phyloP scores from a whole-genome alignment of 1,140 invertebrate genomes.

The Protaetia brevitarsis region DNA sequence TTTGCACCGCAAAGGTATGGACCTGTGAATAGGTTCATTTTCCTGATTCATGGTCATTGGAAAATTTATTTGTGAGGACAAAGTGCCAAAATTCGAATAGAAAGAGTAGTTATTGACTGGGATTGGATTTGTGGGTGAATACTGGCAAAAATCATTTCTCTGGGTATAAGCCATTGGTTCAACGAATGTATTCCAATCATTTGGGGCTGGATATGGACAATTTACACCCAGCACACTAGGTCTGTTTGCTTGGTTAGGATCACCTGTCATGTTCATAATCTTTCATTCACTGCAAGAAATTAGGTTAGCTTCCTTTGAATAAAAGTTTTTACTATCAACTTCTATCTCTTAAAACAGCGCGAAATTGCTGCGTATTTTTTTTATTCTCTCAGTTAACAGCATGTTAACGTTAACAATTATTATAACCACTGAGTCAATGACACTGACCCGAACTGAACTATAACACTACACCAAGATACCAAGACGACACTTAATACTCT shows the following conservation, averaged over 20 bases:
- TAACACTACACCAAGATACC: no score
- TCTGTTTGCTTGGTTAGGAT: slow-evolving; percentile 41
- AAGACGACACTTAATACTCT: no score
- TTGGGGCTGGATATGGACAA: slow-evolving; percentile 30
- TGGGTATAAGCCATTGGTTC: neutral
- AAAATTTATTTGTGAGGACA: slow-evolving; percentile 28
- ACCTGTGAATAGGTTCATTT: slow-evolving; percentile 17
- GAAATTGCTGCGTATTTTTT: no score
- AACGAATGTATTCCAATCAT: slow-evolving; percentile 1
- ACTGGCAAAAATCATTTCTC: slow-evolving; percentile 25
- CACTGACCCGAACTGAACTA: no score
- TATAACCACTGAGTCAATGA: no score
- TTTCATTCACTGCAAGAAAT: slow-evolving; percentile 5
- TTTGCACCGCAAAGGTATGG: slow-evolving; percentile 31
- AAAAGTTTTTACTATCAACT: no score
- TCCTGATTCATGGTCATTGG: slow-evolving; percentile 24
- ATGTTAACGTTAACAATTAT: no score
- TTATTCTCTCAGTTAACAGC: no score
- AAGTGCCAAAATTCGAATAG: slow-evolving; percentile 26
- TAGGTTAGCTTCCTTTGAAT: no score
- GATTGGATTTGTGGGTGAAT: slow-evolving; percentile 18
- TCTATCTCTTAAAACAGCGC: no score
- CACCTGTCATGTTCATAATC: slow-evolving; percentile 38
- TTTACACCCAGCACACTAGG: slow-evolving; percentile 36
- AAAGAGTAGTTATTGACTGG: slow-evolving; percentile 29